Conservation (phyloP, 92 coral and sea anemone genomes). For the Palythoa grandiflora region DNA sequence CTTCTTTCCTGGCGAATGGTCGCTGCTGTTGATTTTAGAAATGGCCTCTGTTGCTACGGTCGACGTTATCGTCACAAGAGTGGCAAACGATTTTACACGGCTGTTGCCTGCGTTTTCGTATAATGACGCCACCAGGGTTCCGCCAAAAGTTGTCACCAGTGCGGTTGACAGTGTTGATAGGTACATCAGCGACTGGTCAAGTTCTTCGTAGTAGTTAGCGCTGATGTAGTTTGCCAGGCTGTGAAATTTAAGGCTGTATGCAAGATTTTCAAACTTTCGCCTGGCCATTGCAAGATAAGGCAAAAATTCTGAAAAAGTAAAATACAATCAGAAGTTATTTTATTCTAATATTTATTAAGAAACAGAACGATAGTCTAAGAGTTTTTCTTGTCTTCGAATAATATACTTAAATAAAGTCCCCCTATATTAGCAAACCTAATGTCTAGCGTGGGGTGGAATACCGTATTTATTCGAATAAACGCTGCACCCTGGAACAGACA, state of each 20-base stretch:
- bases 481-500: too few species aligned
- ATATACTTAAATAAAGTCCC: too few species aligned
- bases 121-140: neutral
- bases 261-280: neutral
- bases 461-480: too few species aligned
- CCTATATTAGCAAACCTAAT: too few species aligned
- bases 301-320: neutral
- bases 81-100: neutral
- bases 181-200: neutral
- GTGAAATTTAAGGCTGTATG: conserved; percentile 15
- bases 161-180: neutral
- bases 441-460: too few species aligned
- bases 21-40: neutral
- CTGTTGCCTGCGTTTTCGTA: too few species aligned
- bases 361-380: too few species aligned
- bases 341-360: too few species aligned
- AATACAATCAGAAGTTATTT: too few species aligned
- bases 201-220: conserved; percentile 7
- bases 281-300: neutral
- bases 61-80: neutral
- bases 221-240: conserved; percentile 13
- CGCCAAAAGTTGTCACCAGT: neutral
- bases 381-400: too few species aligned
- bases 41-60: neutral
- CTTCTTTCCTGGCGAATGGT: conserved; percentile 4